Conservation (phyloP, 2,113 vertebrate genomes). For the Pituophis catenifer region DNA sequence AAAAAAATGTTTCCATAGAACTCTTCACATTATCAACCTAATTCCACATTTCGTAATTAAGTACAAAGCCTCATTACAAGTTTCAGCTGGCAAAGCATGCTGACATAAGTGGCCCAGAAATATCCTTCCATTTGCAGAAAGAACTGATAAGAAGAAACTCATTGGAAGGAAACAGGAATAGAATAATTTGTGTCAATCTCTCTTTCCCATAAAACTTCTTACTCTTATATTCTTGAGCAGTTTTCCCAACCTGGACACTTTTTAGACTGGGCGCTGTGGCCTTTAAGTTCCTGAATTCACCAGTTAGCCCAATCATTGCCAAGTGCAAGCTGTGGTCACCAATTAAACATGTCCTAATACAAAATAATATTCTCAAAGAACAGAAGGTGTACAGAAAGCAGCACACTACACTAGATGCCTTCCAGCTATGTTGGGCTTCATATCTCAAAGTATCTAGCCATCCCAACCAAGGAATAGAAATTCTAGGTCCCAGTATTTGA, state of each 20-base stretch:
- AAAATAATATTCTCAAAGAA: neutral
- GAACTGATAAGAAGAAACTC: neutral
- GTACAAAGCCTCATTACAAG: neutral
- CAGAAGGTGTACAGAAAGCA: neutral
- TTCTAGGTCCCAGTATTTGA: neutral
- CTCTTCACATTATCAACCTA: neutral
- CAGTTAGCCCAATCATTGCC: neutral
- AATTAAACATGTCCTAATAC: neutral
- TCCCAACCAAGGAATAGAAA: neutral
- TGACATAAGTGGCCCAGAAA: neutral
- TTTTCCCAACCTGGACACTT: neutral
- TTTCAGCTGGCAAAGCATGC: neutral
- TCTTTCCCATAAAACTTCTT: neutral
- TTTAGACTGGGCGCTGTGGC: neutral
- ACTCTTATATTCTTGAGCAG: neutral
- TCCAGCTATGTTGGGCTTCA: neutral
- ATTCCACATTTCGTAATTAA: neutral
- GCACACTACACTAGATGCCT: neutral
- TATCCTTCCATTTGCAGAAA: neutral
- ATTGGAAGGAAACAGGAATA: neutral
- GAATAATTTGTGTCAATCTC: neutral
- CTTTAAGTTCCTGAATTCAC: neutral
- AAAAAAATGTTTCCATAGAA: neutral
- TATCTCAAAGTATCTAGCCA: neutral
- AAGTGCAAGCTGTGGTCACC: neutral